phyloP scores from a whole-genome alignment of 1,140 invertebrate species.

The Tenebrio molitor region DNA sequence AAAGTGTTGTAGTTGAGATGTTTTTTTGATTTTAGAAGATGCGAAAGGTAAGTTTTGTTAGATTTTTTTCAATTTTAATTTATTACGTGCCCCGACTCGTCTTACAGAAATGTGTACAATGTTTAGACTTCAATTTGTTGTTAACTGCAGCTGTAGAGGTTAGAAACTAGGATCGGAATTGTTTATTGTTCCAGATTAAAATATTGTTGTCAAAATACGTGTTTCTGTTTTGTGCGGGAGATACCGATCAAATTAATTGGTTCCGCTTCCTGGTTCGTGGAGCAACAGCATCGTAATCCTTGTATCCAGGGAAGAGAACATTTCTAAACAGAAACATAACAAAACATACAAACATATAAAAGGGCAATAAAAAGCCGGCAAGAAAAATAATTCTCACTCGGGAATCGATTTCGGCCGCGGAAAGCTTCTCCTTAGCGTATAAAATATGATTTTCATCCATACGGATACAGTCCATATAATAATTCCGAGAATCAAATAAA shows the following conservation, averaged over 20 bases:
- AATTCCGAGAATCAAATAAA: constrained; percentile 68
- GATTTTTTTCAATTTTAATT: no score
- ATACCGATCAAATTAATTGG: neutral
- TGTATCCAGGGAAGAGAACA: constrained; percentile 2
- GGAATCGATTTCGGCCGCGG: constrained; percentile 57
- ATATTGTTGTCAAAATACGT: no score
- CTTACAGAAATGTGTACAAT: no score
- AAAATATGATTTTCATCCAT: constrained; percentile 68
- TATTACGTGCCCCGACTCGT: no score
- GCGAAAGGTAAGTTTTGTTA: no score
- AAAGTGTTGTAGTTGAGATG: no score
- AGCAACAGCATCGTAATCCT: neutral
- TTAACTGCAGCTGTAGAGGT: no score
- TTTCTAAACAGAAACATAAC: constrained; percentile 37
- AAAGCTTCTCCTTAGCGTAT: constrained; percentile 58
- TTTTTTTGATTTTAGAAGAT: no score
- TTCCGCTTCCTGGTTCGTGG: neutral
- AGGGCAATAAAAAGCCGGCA: constrained; percentile 47
- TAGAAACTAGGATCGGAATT: no score
- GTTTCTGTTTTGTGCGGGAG: no score
- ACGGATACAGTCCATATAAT: constrained; percentile 68
- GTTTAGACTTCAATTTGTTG: no score
- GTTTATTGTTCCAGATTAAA: no score
- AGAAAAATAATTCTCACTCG: constrained; percentile 59
- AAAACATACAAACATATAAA: constrained; percentile 51